Evolutionary conservation across 2,888 invertebrate species (phyloP), one percentile per base, ranked within the genome.

Genomic region (Cryptocheilus praepositus): DNA sequence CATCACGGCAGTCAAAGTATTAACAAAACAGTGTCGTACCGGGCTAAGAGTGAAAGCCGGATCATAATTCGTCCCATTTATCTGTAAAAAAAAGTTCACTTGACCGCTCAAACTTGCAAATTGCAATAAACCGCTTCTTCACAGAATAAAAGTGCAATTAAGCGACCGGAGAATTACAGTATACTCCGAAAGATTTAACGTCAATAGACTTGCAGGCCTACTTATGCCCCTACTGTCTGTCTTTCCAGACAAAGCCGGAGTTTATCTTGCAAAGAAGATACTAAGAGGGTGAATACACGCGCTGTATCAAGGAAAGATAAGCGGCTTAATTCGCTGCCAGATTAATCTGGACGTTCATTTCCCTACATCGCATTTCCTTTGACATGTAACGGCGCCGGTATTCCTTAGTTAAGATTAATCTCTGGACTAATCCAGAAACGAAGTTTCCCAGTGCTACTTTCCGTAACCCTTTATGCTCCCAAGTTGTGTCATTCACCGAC

Each of bases 321-420:
- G 77, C 73, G 65, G 77, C 77, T 77, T 79, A 79, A 79, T 79
- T 80, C 77, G 76, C 69, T 67, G 71, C 73, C 70, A 79, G 79
- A 79, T 79, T 79, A 79, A 65, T 64, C 67, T 58, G 68, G 70
- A 66, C 70, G 76, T 80, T 79, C 80, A 77, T 79, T 80, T 77
- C 70, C 65, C 70, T 56, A 68, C 65, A 69, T 69, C 73, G 73
- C 65, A 71, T 62, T 70, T 70, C 58, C 73, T 80, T 79, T 71
- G 71, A 73, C 70, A 67, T 67, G 66, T 74, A 72, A 80, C 72
- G 69, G 58, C 58, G 67, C 62, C 73, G 56, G 56, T 77, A 70
- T 71, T 71, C 67, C 61, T 21, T 25, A 21, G 59, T 52, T 53
- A 61, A 53, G 67, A 67, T 80, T 79, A 80, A 79, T 79, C 79